phyloP scores from a whole-genome alignment of 2,113 vertebrate genomes.

The Delphinapterus leucas region DNA sequence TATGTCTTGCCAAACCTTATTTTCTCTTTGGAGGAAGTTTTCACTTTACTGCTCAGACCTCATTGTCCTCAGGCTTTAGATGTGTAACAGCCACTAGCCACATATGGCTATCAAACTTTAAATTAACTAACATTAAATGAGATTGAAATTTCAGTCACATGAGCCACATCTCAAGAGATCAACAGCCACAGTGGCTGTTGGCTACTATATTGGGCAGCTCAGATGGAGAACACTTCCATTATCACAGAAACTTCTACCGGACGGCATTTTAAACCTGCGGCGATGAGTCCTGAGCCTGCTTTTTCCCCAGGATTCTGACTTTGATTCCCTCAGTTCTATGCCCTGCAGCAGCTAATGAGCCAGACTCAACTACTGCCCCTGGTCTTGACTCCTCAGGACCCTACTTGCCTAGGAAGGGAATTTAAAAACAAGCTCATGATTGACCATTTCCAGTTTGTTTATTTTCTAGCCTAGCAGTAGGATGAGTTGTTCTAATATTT shows the following conservation, averaged over 20 bases:
- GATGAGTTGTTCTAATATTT: background rate
- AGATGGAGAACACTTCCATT: background rate
- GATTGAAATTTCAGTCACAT: background rate
- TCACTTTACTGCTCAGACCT: background rate
- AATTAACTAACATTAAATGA: background rate
- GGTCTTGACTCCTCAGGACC: accelerated
- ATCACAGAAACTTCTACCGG: background rate
- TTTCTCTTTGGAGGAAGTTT: background rate
- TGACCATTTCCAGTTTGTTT: background rate
- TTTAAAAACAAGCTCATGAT: background rate
- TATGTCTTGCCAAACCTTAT: background rate
- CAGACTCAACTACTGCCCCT: background rate
- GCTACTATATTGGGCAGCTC: background rate
- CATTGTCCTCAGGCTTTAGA: background rate
- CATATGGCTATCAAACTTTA: background rate
- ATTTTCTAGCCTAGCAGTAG: background rate
- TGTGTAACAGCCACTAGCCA: background rate
- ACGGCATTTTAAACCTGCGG: background rate
- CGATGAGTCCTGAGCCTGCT: background rate
- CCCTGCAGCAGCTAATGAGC: background rate
- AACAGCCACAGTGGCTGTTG: background rate
- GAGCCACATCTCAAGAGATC: background rate
- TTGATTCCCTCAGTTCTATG: background rate
- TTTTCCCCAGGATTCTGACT: background rate
- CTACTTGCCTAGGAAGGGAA: background rate